These are phyloP conservation scores for Potamilus streckersoni DNA, from an alignment of 1,140 invertebrate species.

Conservation along the genomic window DNA sequence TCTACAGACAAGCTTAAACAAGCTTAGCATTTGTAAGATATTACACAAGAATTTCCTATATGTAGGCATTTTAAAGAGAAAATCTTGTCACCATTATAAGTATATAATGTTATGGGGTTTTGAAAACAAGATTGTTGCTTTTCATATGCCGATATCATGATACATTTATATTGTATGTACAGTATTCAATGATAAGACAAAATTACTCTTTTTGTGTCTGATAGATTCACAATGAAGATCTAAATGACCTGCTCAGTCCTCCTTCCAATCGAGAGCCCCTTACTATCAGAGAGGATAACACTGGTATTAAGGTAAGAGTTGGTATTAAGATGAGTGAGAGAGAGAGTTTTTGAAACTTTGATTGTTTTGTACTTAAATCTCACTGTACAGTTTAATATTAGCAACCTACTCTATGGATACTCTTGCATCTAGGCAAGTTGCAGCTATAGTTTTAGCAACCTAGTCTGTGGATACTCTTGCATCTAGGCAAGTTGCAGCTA, in stretches of 20 bases:
- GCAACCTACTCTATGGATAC: too few species aligned
- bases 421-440: too few species aligned
- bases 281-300: conserved; percentile 83
- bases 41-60: background rate
- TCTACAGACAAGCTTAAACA: too few species aligned
- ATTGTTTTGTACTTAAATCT: too few species aligned
- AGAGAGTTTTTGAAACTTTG: too few species aligned
- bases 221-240: conserved; percentile 94
- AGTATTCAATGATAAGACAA: background rate
- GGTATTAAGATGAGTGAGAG: background rate
- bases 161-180: background rate
- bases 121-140: background rate
- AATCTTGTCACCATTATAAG: background rate
- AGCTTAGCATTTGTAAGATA: too few species aligned
- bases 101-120: background rate
- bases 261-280: conserved; percentile 68
- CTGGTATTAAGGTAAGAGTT: conserved; percentile 65
- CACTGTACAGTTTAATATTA: too few species aligned
- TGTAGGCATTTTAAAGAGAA: background rate
- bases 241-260: conserved; percentile 82
- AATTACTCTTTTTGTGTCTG: conserved; percentile 1
- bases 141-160: background rate
- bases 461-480: too few species aligned
- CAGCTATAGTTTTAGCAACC: too few species aligned
- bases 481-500: too few species aligned